Evolutionary conservation across 2,113 vertebrate genomes (phyloP), one percentile per base, ranked within the genome.

Genomic region (Glaucidium brasilianum): DNA sequence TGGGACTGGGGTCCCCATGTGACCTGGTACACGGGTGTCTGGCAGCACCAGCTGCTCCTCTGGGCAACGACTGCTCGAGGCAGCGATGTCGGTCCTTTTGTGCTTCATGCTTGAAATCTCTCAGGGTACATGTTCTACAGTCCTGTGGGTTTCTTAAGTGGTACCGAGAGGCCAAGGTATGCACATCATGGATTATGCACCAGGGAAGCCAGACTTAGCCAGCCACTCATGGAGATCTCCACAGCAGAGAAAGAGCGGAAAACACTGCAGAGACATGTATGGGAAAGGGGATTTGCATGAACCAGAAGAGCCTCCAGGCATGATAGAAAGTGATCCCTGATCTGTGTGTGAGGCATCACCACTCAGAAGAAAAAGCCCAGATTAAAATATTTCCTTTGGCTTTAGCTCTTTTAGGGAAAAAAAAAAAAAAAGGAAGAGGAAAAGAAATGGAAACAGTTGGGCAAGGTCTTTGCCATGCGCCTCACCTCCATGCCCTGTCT

Each of bases 141-240:
- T 37, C 63, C 45, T 29, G 27, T 50, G 29, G 15, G 52, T 9
- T 87, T 63, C 85, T 74, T 45, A 69, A 64, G 58, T 66, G 52
- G 75, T 4, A 56, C 16, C 0, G 0, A 82, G 37, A 41, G 43
- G 79, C 50, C 53, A 64, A 79, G 45, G 43, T 20, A 68, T 6
- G 2, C 49, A 17, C 0, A 0, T 26, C 47, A 59, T 19, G n/a
- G 71, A 34, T 52, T 49, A 66, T 2, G 6, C 55, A 69, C 0
- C 0, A 56, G 55, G 64, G 29, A 63, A 85, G 39, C 39, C 66
- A 88, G 53, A 53, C 27, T 58, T 32, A 37, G 37, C 22, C 75
- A 73, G 34, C 26, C 47, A 43, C 15, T 50, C n/a, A 41, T 21
- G 86, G 39, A 87, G 50, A 62, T 32, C 53, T 94, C 66, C 2